phyloP scores from a whole-genome alignment of 2,888 invertebrate genomes.

The Copidosoma aretas region DNA sequence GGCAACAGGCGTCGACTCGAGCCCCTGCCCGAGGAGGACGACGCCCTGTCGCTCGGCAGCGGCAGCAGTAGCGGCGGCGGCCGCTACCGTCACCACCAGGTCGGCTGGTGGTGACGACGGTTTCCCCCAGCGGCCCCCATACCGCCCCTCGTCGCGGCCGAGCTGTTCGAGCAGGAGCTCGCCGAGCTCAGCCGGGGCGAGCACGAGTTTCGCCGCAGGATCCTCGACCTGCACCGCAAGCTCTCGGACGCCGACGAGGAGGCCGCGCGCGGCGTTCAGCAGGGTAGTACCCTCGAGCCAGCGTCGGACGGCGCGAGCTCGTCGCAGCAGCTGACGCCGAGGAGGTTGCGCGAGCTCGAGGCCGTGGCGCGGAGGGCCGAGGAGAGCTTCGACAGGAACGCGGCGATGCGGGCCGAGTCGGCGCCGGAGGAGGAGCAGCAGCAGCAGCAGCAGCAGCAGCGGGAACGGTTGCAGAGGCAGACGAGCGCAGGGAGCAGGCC shows the following conservation, averaged over 20 bases:
- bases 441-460: neutral
- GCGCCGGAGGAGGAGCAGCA: slow-evolving; percentile 1
- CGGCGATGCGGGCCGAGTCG: slow-evolving; percentile 34
- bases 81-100: slow-evolving; percentile 43
- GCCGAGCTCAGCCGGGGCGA: slow-evolving; percentile 47
- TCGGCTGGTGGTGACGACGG: slow-evolving; percentile 63
- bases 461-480: neutral
- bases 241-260: slow-evolving; percentile 48
- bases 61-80: slow-evolving; percentile 3
- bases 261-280: neutral
- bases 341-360: slow-evolving; percentile 46
- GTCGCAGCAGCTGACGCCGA: slow-evolving; percentile 37
- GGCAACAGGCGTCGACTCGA: slow-evolving; percentile 79
- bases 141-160: slow-evolving; percentile 40
- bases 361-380: slow-evolving; percentile 48
- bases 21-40: slow-evolving; percentile 83
- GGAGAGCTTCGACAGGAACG: slow-evolving; percentile 46
- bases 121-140: slow-evolving; percentile 52
- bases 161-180: neutral
- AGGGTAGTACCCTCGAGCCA: neutral
- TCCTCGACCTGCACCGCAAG: slow-evolving; percentile 57
- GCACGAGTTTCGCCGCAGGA: slow-evolving; percentile 59
- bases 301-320: slow-evolving; percentile 14
- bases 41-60: slow-evolving; percentile 61
- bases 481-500: neutral